Evolutionary conservation across 2,113 vertebrate genomes (phyloP).

Genomic region (Isichthys henryi): DNA sequence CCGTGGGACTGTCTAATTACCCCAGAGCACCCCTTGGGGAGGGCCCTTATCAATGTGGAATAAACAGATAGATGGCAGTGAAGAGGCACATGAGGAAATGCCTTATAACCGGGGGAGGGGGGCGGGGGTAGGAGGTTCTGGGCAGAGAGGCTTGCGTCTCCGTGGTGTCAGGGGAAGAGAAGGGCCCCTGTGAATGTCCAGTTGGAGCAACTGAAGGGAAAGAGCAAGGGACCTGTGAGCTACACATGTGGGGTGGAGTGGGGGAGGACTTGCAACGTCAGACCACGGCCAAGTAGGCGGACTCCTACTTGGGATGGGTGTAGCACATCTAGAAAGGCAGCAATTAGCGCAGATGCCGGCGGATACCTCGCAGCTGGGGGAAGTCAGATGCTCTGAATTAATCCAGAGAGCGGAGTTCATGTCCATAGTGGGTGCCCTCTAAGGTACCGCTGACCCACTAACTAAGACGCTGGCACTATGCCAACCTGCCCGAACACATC

Average conservation of each 20-base stretch:
- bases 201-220: conserved; percentile 21
- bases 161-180: conserved; percentile 16
- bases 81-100: conserved; percentile 62
- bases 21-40: conserved; percentile 33
- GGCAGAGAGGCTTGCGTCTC: conserved; percentile 18
- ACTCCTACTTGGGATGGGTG: conserved; percentile 46
- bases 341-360: conserved; percentile 44
- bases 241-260: background rate
- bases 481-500: background rate
- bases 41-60: conserved; percentile 56
- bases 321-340: conserved; percentile 17
- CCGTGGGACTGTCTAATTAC: conserved; percentile 35
- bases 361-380: conserved; percentile 60
- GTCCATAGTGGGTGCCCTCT: background rate
- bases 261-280: conserved; percentile 21
- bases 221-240: background rate
- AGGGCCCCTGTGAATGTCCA: conserved; percentile 38
- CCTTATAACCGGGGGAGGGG: conserved; percentile 53
- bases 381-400: conserved; percentile 41
- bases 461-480: background rate
- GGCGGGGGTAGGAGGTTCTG: conserved; percentile 42
- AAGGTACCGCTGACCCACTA: background rate
- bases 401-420: conserved; percentile 42
- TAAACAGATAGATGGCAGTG: conserved; percentile 39
- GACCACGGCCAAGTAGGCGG: conserved; percentile 39